phyloP scores from a whole-genome alignment of 2,113 vertebrate genomes.

The Jaculus jaculus region DNA sequence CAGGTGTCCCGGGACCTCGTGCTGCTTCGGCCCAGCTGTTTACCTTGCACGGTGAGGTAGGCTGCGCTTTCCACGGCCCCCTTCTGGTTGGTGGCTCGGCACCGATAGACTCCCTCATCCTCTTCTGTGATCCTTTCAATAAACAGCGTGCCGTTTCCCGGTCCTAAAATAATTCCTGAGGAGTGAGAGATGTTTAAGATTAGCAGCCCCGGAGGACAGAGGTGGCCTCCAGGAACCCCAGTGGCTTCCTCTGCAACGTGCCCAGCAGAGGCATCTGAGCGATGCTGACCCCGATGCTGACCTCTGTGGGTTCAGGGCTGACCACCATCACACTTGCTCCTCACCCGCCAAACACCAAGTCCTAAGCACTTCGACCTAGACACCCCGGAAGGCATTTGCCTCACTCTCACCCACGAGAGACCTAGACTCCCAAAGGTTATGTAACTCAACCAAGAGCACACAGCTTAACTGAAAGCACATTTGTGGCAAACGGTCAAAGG shows the following conservation, averaged over 20 bases:
- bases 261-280: slow-evolving; percentile 63
- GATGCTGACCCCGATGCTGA: neutral
- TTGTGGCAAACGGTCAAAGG: neutral
- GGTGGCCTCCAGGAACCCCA: slow-evolving; percentile 71
- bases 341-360: rapidly evolving
- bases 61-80: slow-evolving; percentile 91
- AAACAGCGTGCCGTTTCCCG: slow-evolving; percentile 90
- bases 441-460: neutral
- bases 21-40: slow-evolving; percentile 43
- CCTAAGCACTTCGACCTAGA: rapidly evolving
- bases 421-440: neutral
- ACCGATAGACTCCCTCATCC: slow-evolving; percentile 94
- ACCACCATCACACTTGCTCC: too few relatives aligned
- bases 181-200: slow-evolving; percentile 81
- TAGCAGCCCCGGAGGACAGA: slow-evolving; percentile 76
- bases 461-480: neutral
- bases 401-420: neutral
- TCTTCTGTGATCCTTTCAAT: slow-evolving; percentile 94
- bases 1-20: slow-evolving; percentile 17
- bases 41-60: slow-evolving; percentile 92
- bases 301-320: neutral
- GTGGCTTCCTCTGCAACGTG: slow-evolving; percentile 60
- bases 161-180: slow-evolving; percentile 91
- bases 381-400: neutral
- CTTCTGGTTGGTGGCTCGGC: slow-evolving; percentile 91